phyloP scores from a whole-genome alignment of 2,113 vertebrate species.

The Myxocyprinus asiaticus region DNA sequence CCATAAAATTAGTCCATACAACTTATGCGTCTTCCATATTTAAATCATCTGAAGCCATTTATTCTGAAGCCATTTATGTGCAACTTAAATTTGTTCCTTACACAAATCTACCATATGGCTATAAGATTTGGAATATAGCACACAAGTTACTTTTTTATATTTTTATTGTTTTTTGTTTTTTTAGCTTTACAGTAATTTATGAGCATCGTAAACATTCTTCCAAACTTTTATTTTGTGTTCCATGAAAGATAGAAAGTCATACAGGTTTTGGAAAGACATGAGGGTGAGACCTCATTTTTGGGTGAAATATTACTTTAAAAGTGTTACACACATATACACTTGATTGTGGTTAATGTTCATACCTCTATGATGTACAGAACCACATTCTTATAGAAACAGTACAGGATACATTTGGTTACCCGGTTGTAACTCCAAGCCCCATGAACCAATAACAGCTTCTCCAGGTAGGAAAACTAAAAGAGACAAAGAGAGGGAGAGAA shows the following conservation, averaged over 20 bases:
- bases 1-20: too few species aligned
- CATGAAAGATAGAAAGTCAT: neutral
- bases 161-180: too few species aligned
- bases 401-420: constrained; percentile 97
- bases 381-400: constrained; percentile 99
- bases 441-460: constrained; percentile 94
- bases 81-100: too few species aligned
- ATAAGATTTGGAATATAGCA: too few species aligned
- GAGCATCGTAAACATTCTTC: neutral
- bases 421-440: constrained; percentile 99
- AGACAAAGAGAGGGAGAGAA: constrained; percentile 23
- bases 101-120: too few species aligned
- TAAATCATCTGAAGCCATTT: too few species aligned
- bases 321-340: neutral
- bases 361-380: constrained; percentile 99
- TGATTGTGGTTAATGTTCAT: constrained; percentile 53
- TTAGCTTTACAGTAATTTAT: neutral
- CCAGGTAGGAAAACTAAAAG: constrained; percentile 90
- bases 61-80: too few species aligned
- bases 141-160: too few species aligned
- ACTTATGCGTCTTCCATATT: too few species aligned
- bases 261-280: neutral
- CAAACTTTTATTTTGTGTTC: neutral
- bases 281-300: neutral
- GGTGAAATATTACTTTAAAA: neutral